These are phyloP conservation scores for Plestiodon gilberti DNA, from an alignment of 2,113 vertebrate species.

Conservation along the genomic window DNA sequence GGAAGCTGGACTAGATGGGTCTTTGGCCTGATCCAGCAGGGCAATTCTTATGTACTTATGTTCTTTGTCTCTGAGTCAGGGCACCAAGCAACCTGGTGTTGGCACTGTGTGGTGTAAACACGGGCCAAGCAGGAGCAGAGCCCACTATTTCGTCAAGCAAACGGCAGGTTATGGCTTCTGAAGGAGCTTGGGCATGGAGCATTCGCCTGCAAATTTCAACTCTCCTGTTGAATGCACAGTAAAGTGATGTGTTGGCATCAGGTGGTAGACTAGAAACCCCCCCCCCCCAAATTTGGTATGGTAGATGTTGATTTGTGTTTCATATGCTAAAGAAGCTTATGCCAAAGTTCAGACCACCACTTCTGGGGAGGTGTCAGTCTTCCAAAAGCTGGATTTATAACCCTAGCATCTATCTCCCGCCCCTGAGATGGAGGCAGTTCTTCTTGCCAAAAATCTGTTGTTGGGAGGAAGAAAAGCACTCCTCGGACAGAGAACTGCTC, in stretches of 20 bases:
- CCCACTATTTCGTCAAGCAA: not conserved
- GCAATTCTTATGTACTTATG: too few relatives aligned
- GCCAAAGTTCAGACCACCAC: not conserved
- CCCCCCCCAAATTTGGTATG: not conserved
- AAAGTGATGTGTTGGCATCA: not conserved
- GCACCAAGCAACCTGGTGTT: too few relatives aligned
- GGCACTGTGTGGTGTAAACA: not conserved
- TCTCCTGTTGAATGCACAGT: not conserved
- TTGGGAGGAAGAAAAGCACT: not conserved
- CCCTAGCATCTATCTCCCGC: not conserved
- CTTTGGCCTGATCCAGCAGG: too few relatives aligned
- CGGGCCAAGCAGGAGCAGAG: not conserved
- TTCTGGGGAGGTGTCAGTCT: not conserved
- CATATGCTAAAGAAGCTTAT: not conserved
- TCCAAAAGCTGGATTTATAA: not conserved
- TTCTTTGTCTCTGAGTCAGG: too few relatives aligned
- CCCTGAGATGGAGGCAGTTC: not conserved
- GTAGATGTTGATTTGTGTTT: not conserved
- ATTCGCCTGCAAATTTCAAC: not conserved
- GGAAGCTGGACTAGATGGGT: too few relatives aligned
- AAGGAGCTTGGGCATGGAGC: not conserved
- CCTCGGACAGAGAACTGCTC: not conserved
- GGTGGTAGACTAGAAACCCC: not conserved
- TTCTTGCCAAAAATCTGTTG: not conserved
- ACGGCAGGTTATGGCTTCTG: not conserved